Evolutionary conservation across 2,113 vertebrate species (phyloP).

Genomic region (Ceyx cyanopectus): DNA sequence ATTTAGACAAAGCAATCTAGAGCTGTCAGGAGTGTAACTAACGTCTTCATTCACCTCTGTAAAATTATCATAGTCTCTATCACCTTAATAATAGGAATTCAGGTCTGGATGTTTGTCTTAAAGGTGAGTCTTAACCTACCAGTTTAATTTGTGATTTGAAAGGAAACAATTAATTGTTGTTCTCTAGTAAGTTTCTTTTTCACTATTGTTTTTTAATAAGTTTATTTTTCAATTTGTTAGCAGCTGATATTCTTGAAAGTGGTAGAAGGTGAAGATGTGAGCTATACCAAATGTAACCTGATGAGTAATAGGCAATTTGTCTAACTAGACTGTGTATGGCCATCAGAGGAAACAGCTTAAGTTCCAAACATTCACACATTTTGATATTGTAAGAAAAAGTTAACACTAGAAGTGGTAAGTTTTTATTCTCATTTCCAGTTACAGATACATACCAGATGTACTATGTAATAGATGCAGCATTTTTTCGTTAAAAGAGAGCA

Average conservation of each 20-base stretch:
- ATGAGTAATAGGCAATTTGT: not conserved
- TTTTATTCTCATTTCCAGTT: slow-evolving; percentile 9
- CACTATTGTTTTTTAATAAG: not conserved
- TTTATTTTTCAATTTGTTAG: not conserved
- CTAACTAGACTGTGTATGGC: not conserved
- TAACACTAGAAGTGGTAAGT: not conserved
- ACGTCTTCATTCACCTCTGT: slow-evolving; percentile 55
- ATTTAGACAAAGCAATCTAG: slow-evolving; percentile 70
- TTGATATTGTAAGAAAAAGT: not conserved
- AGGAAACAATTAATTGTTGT: not conserved
- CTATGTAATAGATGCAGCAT: not conserved
- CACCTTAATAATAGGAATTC: not conserved
- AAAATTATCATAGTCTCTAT: slow-evolving; percentile 39
- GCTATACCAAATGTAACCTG: not conserved
- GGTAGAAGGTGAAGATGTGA: not conserved
- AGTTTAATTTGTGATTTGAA: not conserved
- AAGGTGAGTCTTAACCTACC: slow-evolving; percentile 7
- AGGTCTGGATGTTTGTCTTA: not conserved
- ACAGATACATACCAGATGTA: not conserved
- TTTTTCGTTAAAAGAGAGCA: not conserved
- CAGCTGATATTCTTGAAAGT: not conserved
- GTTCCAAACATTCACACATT: not conserved
- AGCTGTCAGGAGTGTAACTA: slow-evolving; percentile 59
- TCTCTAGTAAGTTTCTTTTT: not conserved
- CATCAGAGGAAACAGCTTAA: not conserved